Conservation (phyloP, 2,888 invertebrate genomes). For the Polydrusus tereticollis region DNA sequence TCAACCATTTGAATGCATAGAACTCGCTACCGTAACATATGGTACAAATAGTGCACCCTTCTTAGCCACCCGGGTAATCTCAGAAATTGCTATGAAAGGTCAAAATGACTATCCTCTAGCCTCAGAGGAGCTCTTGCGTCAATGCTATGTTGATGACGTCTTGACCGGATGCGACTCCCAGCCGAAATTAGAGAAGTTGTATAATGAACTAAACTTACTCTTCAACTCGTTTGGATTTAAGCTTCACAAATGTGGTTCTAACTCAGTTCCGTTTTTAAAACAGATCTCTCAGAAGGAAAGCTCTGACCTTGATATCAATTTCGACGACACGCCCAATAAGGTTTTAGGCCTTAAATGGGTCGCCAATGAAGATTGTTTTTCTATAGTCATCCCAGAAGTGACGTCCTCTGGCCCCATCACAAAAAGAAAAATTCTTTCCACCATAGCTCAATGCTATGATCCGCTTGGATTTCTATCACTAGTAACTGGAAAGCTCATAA, state of each 20-base stretch:
- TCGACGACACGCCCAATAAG: background rate
- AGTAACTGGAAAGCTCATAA: constrained; percentile 32
- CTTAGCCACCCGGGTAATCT: constrained; percentile 24
- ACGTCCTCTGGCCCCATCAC: background rate
- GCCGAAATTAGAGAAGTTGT: background rate
- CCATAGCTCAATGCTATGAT: constrained; percentile 30
- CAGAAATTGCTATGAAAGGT: constrained; percentile 12
- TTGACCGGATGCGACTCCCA: background rate
- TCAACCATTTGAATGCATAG: constrained; percentile 21
- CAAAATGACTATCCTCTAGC: constrained; percentile 9
- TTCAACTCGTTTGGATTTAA: constrained; percentile 1
- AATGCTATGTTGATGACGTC: constrained; percentile 41
- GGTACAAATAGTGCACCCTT: too few relatives aligned
- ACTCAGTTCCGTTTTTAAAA: background rate
- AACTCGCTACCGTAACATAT: constrained; percentile 25
- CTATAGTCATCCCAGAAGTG: constrained; percentile 6
- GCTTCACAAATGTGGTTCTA: constrained; percentile 36
- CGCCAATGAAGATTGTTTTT: constrained; percentile 21
- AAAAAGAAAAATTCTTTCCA: constrained; percentile 35
- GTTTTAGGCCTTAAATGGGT: too few relatives aligned
- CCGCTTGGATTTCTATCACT: constrained; percentile 37
- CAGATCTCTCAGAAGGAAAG: background rate
- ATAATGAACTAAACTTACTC: constrained; percentile 3
- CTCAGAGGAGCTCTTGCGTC: constrained; percentile 2
- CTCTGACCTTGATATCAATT: background rate